Base-by-base conservation (phyloP, 2,888 invertebrate species). In the Frankliniella fusca region DNA sequence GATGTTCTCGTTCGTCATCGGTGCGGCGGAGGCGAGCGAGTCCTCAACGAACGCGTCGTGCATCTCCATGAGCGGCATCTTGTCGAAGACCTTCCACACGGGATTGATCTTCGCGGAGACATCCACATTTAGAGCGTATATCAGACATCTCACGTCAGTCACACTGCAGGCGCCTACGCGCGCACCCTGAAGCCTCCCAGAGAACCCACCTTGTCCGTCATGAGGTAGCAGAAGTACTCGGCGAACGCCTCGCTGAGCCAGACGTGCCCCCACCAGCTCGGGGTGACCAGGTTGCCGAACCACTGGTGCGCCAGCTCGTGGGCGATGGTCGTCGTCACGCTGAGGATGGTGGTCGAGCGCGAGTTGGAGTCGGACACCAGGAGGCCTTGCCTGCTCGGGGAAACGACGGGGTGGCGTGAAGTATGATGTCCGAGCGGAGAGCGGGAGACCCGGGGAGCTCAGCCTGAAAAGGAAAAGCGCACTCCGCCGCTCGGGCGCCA, bases 211-310 rank as follows among this genome's bases (percentile, higher is more conserved):
- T 76, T 23, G 70, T 76, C 70, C 70, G 27, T 27, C 70, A 27
- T 76, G 27, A 76, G 23, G 27, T 76, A 76, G 27, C 70, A 23
- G 70, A 76, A 76, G 70, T 11, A 12, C 70, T 76, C 27, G 70
- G 70, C 70, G 70, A 76, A 76, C 23, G 70, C 70, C 70, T 76
- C 70, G 70, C 70, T 76, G 11, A 76, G 70, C 70, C 70, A 76
- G 11, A 76, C 70, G 70, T 76, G 70, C 10, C 70, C 3, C 70
- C 70, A 76, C 70, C 70, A 76, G 70, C 27, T 76, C 11, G 70
- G 70, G 23, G 70, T 76, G 23, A 76, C 70, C 70, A 76, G 70
- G 70, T 76, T 76, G 70, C 70, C 70, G 70, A 76, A 76, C 70
- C 70, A 76, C 70, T 76, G 70, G 27, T 76, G 70, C 27, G 27